Evolutionary conservation across 1,140 invertebrate genomes (phyloP).

Genomic region (Ylistrum balloti): DNA sequence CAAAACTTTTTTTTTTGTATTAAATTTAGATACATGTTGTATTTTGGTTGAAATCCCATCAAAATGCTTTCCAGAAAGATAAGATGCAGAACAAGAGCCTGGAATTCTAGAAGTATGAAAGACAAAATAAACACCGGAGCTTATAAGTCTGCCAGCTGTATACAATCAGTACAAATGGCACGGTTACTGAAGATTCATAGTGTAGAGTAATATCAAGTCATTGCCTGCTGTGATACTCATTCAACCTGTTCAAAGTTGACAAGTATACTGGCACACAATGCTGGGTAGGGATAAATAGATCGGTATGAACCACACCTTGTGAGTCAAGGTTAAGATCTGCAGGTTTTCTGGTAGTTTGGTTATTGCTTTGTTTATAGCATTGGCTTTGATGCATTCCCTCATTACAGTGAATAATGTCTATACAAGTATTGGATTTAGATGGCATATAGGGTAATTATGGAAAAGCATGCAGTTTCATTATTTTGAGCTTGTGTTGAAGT

Average conservation of each 20-base stretch:
- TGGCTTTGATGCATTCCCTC: neutral
- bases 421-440: neutral
- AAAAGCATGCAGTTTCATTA: too few species aligned
- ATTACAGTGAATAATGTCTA: neutral
- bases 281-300: neutral
- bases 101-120: too few species aligned
- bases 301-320: neutral
- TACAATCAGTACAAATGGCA: neutral
- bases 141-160: neutral
- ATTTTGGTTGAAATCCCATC: too few species aligned
- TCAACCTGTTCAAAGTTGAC: neutral
- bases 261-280: neutral
- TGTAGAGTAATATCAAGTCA: neutral
- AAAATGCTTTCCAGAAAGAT: too few species aligned
- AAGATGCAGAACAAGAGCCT: too few species aligned
- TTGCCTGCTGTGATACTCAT: neutral
- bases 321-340: neutral
- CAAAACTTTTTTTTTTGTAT: too few species aligned
- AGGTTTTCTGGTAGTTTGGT: neutral
- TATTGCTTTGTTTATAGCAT: neutral
- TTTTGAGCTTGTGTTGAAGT: too few species aligned
- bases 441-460: too few species aligned
- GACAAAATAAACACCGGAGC: neutral
- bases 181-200: too few species aligned
- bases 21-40: too few species aligned